A percentile compares a stretch with the other conserved stretches of the same genome.
Evolutionary conservation across 2,888 invertebrate species (phyloP).

Genomic region (Callyntrura sp.): DNA sequence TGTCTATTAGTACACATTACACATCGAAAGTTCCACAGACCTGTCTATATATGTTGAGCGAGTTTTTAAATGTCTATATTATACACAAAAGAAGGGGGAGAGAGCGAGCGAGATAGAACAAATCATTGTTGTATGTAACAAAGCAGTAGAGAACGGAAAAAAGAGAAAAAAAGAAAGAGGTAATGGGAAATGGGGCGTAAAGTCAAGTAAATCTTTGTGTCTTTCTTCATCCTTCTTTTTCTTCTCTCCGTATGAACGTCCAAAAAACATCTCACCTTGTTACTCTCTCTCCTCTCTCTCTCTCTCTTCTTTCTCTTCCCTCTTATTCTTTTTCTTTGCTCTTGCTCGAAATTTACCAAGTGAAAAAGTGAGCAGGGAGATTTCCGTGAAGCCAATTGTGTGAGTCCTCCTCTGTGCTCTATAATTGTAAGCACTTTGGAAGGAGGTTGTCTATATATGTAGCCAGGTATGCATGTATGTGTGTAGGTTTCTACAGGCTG

Average conservation of each 20-base stretch:
- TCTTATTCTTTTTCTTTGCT: not conserved
- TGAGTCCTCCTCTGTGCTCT: not conserved
- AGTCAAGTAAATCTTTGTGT: constrained; percentile 78
- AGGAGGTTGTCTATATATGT: too few relatives aligned
- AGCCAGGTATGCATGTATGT: too few relatives aligned
- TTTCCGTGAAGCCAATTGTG: constrained; percentile 22
- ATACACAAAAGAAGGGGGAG: not conserved
- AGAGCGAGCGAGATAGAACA: not conserved
- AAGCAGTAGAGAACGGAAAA: constrained; percentile 37
- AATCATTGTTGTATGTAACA: constrained; percentile 46
- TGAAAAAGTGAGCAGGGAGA: constrained; percentile 14
- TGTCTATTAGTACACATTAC: not conserved
- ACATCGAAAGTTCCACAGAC: not conserved
- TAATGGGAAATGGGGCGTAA: constrained; percentile 71
- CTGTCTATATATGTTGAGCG: too few relatives aligned
- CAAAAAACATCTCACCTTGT: constrained; percentile 64
- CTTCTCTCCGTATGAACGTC: constrained; percentile 35
- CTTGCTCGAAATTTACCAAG: constrained; percentile 1
- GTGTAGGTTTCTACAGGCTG: too few relatives aligned
- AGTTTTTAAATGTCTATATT: not conserved
- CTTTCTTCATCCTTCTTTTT: constrained; percentile 65
- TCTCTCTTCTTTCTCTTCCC: not conserved
- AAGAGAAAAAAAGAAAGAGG: constrained; percentile 45
- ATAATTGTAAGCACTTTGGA: too few relatives aligned
- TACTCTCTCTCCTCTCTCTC: not conserved